These are phyloP conservation scores for Sinelater perroti DNA, from an alignment of 2,888 invertebrate genomes.

Conservation along the genomic window DNA sequence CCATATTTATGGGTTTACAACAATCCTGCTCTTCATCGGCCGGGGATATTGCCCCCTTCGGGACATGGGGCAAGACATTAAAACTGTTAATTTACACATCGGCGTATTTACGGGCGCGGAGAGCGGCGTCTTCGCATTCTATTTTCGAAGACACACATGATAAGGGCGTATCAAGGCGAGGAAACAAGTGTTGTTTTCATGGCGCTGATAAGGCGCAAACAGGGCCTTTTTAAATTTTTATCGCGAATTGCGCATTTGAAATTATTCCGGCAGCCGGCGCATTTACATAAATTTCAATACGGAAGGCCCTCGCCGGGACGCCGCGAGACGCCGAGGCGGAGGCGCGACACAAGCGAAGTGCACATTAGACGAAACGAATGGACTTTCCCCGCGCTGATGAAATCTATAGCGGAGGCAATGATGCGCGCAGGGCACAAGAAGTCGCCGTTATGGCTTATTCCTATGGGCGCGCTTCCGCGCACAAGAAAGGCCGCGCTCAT, in stretches of 20 bases:
- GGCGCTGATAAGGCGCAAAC: constrained; percentile 12
- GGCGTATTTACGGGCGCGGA: constrained; percentile 4
- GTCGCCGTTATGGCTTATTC: no score
- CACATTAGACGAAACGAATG: constrained; percentile 3
- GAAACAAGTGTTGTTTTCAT: constrained; percentile 26
- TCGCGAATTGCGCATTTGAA: constrained; percentile 26
- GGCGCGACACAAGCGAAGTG: constrained; percentile 12
- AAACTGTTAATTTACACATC: neutral
- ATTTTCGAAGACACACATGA: constrained; percentile 26
- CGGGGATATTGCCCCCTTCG: no score
- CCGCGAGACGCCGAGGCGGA: neutral
- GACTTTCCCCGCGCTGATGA: no score
- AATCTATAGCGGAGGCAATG: no score
- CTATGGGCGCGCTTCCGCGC: no score
- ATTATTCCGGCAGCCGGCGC: neutral
- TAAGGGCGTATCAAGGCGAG: constrained; percentile 19
- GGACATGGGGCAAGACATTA: no score
- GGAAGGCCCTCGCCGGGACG: neutral
- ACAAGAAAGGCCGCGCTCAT: no score
- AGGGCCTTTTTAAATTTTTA: constrained; percentile 15
- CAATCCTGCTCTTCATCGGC: no score
- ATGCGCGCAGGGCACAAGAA: no score
- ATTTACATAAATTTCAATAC: constrained; percentile 12
- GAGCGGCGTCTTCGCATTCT: constrained; percentile 20
- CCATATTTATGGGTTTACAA: no score